phyloP scores from a whole-genome alignment of 2,888 invertebrate species.

The Pterostichus madidus region DNA sequence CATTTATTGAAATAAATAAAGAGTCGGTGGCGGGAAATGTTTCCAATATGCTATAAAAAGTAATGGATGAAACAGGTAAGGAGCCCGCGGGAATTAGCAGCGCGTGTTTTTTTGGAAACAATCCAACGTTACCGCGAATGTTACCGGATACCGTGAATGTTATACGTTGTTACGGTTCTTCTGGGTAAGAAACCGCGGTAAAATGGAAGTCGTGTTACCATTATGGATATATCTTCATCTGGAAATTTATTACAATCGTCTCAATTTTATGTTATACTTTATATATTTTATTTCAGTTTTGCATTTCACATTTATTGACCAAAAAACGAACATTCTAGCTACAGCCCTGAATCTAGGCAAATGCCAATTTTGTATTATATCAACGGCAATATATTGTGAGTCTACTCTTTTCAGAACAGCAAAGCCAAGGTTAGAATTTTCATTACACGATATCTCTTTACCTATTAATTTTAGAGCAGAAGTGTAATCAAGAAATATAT shows the following conservation, averaged over 20 bases:
- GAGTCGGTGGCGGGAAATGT: not conserved
- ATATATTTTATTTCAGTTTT: not conserved
- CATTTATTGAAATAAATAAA: conserved; percentile 45
- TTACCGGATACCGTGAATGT: not conserved
- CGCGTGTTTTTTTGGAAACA: conserved; percentile 27
- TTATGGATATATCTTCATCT: not conserved
- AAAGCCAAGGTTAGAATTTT: too few relatives aligned
- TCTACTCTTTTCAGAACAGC: too few relatives aligned
- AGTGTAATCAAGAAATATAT: too few relatives aligned
- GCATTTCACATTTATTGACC: not conserved
- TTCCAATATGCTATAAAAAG: conserved; percentile 39
- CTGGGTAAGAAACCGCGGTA: not conserved
- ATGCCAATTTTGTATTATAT: too few relatives aligned
- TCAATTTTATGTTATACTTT: not conserved
- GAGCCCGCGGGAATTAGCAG: conserved; percentile 30
- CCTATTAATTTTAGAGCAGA: too few relatives aligned
- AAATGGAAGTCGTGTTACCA: conserved; percentile 3
- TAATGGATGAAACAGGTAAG: conserved; percentile 43
- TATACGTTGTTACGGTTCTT: conserved; percentile 3
- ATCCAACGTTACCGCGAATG: conserved; percentile 18
- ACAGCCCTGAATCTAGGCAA: too few relatives aligned
- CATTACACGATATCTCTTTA: too few relatives aligned
- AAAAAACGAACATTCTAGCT: too few relatives aligned
- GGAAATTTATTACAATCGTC: conserved; percentile 15
- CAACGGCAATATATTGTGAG: too few relatives aligned